Evolutionary conservation across 53 echinoderm and acorn worm species (phyloP).

Genomic region (Paracentrotus lividus): DNA sequence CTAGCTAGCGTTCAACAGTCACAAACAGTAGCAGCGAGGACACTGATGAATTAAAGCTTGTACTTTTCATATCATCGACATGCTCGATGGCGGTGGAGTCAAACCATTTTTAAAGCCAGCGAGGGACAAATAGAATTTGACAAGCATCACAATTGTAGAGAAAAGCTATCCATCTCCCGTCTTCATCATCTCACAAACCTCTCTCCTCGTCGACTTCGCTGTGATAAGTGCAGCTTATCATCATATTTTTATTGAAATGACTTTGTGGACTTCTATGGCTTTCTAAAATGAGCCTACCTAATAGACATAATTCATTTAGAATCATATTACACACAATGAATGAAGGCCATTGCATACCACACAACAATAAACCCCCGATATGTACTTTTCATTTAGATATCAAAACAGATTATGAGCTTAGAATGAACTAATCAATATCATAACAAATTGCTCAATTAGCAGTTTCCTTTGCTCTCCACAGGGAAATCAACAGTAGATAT

Average conservation of each 20-base stretch:
- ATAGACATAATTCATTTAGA: not conserved
- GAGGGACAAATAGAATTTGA: slow-evolving; percentile 12
- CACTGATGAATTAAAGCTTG: not conserved
- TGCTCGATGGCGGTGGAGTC: not conserved
- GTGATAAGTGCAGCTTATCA: slow-evolving; percentile 19
- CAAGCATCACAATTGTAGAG: not conserved
- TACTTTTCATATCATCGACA: slow-evolving; percentile 6
- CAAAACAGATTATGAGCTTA: not conserved
- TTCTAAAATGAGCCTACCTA: not conserved
- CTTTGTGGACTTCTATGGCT: not conserved
- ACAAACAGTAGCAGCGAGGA: not conserved
- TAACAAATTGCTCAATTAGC: not conserved
- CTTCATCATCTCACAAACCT: not conserved
- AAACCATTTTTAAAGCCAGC: not conserved
- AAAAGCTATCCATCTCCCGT: not conserved
- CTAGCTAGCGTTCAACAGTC: not conserved
- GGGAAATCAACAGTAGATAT: not conserved
- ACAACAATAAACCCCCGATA: not conserved
- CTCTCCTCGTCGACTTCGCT: not conserved
- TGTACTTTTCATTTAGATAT: not conserved
- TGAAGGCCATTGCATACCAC: not conserved
- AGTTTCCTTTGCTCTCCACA: not conserved
- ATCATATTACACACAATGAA: not conserved
- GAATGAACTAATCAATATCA: not conserved
- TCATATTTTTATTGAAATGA: not conserved